These are phyloP conservation scores for Corynorhinus townsendii DNA, from an alignment of 2,113 vertebrate genomes.

Conservation along the genomic window DNA sequence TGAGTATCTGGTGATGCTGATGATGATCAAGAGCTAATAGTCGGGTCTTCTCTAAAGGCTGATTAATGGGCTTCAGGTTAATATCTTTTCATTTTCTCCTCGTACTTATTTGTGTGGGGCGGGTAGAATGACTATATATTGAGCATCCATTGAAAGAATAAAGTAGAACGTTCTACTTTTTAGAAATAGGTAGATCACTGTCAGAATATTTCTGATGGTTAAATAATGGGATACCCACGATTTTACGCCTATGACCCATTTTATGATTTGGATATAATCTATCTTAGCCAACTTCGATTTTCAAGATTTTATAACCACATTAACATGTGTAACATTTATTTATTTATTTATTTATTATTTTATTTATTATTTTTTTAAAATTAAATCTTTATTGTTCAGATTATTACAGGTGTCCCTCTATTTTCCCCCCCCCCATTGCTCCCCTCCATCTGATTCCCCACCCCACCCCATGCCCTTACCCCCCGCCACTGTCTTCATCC, in stretches of 20 bases:
- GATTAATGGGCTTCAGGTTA: not conserved
- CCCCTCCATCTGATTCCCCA: no score
- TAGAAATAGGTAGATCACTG: not conserved
- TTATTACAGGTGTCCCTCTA: no score
- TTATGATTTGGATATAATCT: constrained; percentile 10
- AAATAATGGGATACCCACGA: not conserved
- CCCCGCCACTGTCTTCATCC: no score
- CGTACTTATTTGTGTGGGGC: not conserved
- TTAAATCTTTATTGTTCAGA: no score
- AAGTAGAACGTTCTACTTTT: not conserved
- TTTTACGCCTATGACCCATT: constrained; percentile 3
- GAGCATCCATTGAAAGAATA: not conserved
- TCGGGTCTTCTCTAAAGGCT: not conserved
- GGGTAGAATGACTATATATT: not conserved
- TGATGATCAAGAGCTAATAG: not conserved
- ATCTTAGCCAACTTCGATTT: not conserved
- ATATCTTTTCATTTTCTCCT: not conserved
- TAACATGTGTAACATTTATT: no score
- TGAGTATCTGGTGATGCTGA: not conserved
- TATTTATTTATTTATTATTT: no score
- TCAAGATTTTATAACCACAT: constrained; percentile 15
- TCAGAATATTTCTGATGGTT: not conserved
- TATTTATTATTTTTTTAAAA: no score
- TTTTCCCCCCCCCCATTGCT: no score
- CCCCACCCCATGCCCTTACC: no score